Base-by-base conservation (phyloP, 1,140 invertebrate genomes). In the Neoseiulus cucumeris region DNA sequence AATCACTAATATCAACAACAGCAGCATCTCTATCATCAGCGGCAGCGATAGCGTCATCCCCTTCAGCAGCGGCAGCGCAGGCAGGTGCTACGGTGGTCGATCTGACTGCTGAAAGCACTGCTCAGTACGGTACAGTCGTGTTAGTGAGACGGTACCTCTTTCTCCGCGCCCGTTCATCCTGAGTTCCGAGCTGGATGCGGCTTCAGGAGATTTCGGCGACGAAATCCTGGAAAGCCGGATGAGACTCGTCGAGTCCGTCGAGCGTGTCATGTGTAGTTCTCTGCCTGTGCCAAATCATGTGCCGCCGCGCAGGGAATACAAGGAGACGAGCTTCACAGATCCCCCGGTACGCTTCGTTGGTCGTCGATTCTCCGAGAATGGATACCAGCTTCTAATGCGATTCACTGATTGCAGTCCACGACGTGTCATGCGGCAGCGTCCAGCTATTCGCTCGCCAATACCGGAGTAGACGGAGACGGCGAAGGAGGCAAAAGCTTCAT, bases 281-380 rank as follows among this genome's bases (percentile, higher is more conserved):
- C 51, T 59, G 4, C 51, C 51, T 17, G 14, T 59, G 14, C 51
- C 51, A 9, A 59, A 25, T 33, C 1, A 59, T 25, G 17, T 25
- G 4, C n/a, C n/a, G 33, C 22, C 33, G 25, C 51, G 51, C 25
- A 25, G 51, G 14, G 51, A 59, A 25, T 59, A 59, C 22, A 59
- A 59, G 51, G 51, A 59, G 51, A 59, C 51, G 14, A 59, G 51
- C 9, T 59, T 59, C 33, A 59, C 51, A 25, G 51, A 59, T 29
- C 51, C 51, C 14, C 25, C 51, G 14, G 33, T 25, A 29, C 14
- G 25, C 14, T 14, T 25, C 14, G 17, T 25, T 29, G 25, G 25
- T 22, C 45, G 45, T 22, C 28, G 18, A 22, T 47, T n/a, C n/a
- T n/a, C n/a, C n/a, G 45, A 14, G 18, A 22, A 14, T 17, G 45